Evolutionary conservation across 2,113 vertebrate species (phyloP).

Genomic region (Sceloporus undulatus): DNA sequence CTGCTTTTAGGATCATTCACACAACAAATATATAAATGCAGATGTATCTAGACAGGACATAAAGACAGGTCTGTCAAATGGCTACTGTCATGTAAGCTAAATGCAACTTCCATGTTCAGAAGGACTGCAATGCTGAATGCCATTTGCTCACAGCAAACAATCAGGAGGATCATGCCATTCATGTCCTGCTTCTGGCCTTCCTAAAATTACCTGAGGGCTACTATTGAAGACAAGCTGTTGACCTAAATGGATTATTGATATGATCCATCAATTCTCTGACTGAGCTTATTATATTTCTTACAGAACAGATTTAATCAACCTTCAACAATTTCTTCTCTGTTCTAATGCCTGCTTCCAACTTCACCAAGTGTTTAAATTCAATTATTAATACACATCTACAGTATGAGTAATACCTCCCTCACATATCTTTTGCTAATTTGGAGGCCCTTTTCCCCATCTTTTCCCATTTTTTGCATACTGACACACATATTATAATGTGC

Average conservation of each 20-base stretch:
- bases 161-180: not conserved
- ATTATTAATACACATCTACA: not conserved
- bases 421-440: not conserved
- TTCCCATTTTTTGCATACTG: not conserved
- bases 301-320: not conserved
- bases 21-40: not conserved
- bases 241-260: not conserved
- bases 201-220: not conserved
- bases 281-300: not conserved
- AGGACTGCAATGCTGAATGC: not conserved
- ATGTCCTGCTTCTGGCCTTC: not conserved
- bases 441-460: not conserved
- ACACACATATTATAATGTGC: too few relatives aligned
- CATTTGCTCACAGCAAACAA: not conserved
- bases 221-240: not conserved
- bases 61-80: not conserved
- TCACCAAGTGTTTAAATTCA: too few relatives aligned
- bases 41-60: not conserved
- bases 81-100: not conserved
- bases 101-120: not conserved
- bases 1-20: too few relatives aligned
- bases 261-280: not conserved
- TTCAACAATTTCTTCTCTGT: too few relatives aligned
- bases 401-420: not conserved
- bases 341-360: too few relatives aligned